Evolutionary conservation across 2,888 invertebrate species (phyloP).

Genomic region (Tridacna crocea): DNA sequence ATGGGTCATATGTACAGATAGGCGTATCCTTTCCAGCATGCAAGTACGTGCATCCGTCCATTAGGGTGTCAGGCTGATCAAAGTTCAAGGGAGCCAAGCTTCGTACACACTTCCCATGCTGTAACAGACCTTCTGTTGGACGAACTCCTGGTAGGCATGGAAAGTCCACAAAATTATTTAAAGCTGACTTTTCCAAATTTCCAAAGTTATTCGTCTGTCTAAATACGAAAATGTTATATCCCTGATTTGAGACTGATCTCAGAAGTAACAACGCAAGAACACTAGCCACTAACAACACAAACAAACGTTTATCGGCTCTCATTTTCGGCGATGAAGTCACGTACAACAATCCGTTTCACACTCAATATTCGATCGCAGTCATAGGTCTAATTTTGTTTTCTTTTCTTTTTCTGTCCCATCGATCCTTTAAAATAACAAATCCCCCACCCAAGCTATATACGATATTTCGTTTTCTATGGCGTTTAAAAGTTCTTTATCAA

Average conservation of each 20-base stretch:
- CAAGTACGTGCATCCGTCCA: not conserved
- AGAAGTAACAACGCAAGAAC: not conserved
- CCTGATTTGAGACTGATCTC: not conserved
- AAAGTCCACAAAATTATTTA: constrained; percentile 9
- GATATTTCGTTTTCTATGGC: too few species aligned
- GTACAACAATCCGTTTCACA: too few species aligned
- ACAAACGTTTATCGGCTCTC: not conserved
- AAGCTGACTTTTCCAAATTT: not conserved
- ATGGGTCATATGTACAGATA: constrained; percentile 7
- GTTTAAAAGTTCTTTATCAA: too few species aligned
- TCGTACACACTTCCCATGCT: constrained; percentile 15
- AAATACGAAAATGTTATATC: not conserved
- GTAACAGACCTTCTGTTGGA: not conserved
- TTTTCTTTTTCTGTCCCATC: too few species aligned
- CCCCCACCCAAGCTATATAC: too few species aligned
- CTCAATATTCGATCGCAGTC: too few species aligned
- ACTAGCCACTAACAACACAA: not conserved
- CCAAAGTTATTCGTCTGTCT: constrained; percentile 10
- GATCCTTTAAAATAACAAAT: too few species aligned
- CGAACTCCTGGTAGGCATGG: not conserved
- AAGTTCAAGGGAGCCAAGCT: not conserved
- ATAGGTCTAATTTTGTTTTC: too few species aligned
- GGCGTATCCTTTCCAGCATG: constrained; percentile 8
- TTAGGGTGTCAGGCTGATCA: not conserved
- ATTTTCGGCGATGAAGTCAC: not conserved